Evolutionary conservation across 2,888 invertebrate species (phyloP).

Genomic region (Epinotia nisella): DNA sequence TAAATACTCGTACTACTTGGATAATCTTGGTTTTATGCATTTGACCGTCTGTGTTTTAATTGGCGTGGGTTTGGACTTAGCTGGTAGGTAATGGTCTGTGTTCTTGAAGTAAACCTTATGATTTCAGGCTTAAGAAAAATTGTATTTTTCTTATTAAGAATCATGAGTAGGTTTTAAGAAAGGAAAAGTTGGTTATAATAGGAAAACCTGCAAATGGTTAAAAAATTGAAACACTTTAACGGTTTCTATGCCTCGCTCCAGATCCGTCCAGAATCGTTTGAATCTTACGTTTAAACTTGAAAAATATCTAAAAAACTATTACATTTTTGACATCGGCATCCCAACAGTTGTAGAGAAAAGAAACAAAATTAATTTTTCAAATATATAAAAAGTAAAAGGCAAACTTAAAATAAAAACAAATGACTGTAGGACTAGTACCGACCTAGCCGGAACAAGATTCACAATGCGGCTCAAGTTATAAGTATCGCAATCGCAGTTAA

Average conservation of each 20-base stretch:
- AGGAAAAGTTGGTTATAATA: no score
- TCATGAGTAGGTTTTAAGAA: no score
- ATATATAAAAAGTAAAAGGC: background rate
- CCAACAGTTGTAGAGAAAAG: no score
- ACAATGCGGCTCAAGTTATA: conserved; percentile 7
- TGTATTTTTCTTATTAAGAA: no score
- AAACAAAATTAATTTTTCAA: background rate
- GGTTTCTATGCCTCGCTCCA: no score
- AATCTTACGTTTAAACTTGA: no score
- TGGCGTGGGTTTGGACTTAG: background rate
- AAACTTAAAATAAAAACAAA: background rate
- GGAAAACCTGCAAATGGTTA: no score
- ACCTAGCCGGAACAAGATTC: conserved; percentile 29
- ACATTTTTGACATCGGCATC: no score
- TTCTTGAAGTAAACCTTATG: background rate
- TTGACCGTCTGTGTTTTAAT: background rate
- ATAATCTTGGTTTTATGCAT: background rate
- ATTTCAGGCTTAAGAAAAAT: no score
- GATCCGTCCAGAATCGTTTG: no score
- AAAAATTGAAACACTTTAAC: no score
- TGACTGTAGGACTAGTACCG: background rate
- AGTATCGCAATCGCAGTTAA: conserved; percentile 25
- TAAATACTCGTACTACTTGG: background rate
- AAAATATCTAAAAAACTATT: no score
- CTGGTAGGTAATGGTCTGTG: background rate